These are phyloP conservation scores for Formica exsecta DNA, from an alignment of 1,140 invertebrate genomes.

Conservation along the genomic window DNA sequence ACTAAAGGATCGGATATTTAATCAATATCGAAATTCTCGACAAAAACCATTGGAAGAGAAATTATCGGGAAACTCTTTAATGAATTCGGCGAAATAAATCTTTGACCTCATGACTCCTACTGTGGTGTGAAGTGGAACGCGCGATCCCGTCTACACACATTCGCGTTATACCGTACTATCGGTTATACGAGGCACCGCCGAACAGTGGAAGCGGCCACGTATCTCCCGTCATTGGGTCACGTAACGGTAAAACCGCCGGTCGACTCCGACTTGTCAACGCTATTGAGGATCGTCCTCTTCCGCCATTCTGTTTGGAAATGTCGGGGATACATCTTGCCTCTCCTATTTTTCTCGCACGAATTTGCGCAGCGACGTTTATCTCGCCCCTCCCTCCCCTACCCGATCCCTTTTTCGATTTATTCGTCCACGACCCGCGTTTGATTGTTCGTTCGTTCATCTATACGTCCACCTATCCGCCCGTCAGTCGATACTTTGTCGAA, in stretches of 20 bases:
- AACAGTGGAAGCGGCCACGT: conserved; percentile 64
- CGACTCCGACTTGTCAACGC: conserved; percentile 70
- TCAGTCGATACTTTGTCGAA: background rate
- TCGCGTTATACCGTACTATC: conserved; percentile 16
- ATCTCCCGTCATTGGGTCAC: conserved; percentile 83
- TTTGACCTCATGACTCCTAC: background rate
- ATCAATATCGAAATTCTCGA: conserved; percentile 4
- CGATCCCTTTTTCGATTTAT: conserved; percentile 37
- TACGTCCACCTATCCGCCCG: background rate
- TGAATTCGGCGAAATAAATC: conserved; percentile 21
- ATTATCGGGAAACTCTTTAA: background rate
- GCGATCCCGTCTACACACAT: background rate
- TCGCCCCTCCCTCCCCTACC: background rate
- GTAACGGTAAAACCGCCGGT: conserved; percentile 83
- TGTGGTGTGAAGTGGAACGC: background rate
- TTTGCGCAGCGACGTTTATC: conserved; percentile 45
- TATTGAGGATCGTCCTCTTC: conserved; percentile 60
- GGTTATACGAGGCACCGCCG: conserved; percentile 23
- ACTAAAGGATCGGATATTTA: background rate
- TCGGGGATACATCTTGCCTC: background rate
- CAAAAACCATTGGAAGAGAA: background rate
- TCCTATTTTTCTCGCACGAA: background rate
- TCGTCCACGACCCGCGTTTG: conserved; percentile 36
- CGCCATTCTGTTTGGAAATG: conserved; percentile 44
- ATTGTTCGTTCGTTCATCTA: conserved; percentile 30